Percentiles rank a stretch among this genome's conserved stretches.
Evolutionary conservation across 2,888 invertebrate species (phyloP).

Genomic region (Clepsis dumicolana): DNA sequence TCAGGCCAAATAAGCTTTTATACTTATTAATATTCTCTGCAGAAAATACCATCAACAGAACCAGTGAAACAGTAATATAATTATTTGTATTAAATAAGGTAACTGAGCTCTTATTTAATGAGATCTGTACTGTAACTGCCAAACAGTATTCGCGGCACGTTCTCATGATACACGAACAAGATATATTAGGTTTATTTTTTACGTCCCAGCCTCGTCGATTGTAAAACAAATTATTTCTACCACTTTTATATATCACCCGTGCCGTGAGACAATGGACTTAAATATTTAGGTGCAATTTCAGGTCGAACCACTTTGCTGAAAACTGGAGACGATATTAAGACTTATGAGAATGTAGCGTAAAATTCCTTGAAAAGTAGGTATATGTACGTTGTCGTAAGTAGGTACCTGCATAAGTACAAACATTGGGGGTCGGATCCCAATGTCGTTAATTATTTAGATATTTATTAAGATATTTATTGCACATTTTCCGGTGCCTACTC

Average conservation of each 20-base stretch:
- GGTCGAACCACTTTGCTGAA: background rate
- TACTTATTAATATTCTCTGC: too few relatives aligned
- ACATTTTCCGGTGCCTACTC: too few relatives aligned
- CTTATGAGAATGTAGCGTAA: background rate
- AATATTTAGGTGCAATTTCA: slow-evolving; percentile 16
- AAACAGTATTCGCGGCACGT: background rate
- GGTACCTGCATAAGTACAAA: too few relatives aligned
- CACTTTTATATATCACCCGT: slow-evolving; percentile 1
- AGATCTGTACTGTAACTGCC: background rate
- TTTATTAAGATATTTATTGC: too few relatives aligned
- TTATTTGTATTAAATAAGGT: background rate
- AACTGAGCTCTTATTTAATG: background rate
- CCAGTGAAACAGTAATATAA: background rate
- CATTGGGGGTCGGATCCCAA: too few relatives aligned
- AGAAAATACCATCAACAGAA: background rate
- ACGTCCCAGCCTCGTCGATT: slow-evolving; percentile 4
- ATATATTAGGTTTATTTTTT: background rate
- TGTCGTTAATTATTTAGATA: too few relatives aligned
- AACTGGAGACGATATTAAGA: slow-evolving; percentile 2
- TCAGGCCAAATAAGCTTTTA: background rate
- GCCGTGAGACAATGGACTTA: slow-evolving; percentile 8
- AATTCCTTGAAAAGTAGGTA: background rate
- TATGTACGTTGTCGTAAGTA: too few relatives aligned
- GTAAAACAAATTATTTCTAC: slow-evolving; percentile 1
- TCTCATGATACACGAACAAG: background rate